phyloP scores from a whole-genome alignment of 2,113 vertebrate species.

The Clarias magur region DNA sequence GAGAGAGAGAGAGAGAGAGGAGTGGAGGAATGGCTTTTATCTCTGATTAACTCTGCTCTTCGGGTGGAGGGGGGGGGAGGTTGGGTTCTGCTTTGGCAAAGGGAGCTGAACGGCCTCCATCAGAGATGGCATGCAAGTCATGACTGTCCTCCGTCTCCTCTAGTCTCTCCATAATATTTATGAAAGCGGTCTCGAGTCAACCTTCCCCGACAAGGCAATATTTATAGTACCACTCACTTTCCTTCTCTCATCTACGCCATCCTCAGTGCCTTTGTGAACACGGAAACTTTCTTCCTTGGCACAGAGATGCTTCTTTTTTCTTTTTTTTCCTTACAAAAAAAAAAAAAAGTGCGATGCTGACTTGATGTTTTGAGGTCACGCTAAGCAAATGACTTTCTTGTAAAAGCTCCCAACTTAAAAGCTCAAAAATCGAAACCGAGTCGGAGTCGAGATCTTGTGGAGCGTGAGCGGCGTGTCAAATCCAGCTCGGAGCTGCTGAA shows the following conservation, averaged over 20 bases:
- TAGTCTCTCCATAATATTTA: slow-evolving; percentile 52
- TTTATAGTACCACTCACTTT: slow-evolving; percentile 50
- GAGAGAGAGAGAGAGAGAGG: neutral
- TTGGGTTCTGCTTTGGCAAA: slow-evolving; percentile 64
- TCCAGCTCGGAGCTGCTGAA: slow-evolving; percentile 24
- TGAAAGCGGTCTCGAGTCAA: slow-evolving; percentile 51
- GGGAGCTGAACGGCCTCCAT: slow-evolving; percentile 66
- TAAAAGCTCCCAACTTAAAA: neutral
- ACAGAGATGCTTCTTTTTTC: neutral
- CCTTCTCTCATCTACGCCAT: slow-evolving; percentile 22
- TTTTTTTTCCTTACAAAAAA: neutral
- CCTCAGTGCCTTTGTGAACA: slow-evolving; percentile 29
- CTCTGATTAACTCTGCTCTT: slow-evolving; percentile 70
- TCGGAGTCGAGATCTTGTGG: neutral
- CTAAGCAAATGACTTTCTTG: neutral
- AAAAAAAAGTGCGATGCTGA: neutral
- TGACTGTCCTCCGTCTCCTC: slow-evolving; percentile 48
- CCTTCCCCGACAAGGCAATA: slow-evolving; percentile 45
- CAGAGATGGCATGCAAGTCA: slow-evolving; percentile 44
- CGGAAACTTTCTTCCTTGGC: slow-evolving; percentile 25
- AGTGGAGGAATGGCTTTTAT: slow-evolving; percentile 69
- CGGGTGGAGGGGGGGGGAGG: slow-evolving; percentile 27
- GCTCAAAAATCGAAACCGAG: slow-evolving; percentile 1
- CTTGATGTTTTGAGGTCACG: neutral
- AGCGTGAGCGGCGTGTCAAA: neutral